Evolutionary conservation across 2,888 invertebrate genomes (phyloP), one percentile per base, ranked within the genome.

Genomic region (Elmis aenea): DNA sequence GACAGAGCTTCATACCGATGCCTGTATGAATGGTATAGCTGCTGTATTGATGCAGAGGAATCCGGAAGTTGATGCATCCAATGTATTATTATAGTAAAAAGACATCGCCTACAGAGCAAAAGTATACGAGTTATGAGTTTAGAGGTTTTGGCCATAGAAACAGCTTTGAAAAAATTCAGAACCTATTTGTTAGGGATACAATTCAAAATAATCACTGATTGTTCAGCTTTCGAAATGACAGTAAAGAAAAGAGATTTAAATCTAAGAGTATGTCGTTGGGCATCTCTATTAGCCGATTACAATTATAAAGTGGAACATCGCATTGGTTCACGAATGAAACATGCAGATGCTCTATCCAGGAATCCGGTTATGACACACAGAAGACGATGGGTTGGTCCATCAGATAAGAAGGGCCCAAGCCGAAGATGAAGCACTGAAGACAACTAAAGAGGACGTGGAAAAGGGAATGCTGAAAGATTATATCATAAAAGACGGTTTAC

Each of bases 151-250:
- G 61, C 58, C 0, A 45, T 64, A 3, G 49, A 62, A 5, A 37
- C 56, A 45, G 53, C 61, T 1, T 26, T 62, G 1, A 57, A 59
- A 16, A 61, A 58, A 29, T 62, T 62, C 43, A 24, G 59, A 8
- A 41, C 56, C 0, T 62, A 60, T 37, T 30, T 64, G 5, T 25
- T 59, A 6, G 57, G 55, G 3, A 27, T 35, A 13, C 33, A 45
- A 13, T 56, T 59, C 26, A 60, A 54, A 38, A 54, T 62, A n/a
- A 39, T 59, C 3, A 59, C 58, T 0, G 59, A 62, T 41, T 62
- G 60, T 24, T 46, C 50, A 9, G 55, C 61, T 2, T 59, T 63
- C 24, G 36, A 51, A 8, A 51, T 46, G 38, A 61, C 59, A 0
- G 54, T 62, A 52, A 23, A 43, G 1, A 65, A 64, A 28, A 48